Base-by-base conservation (phyloP, 1,140 invertebrate species). In the Drosophila kohkoa region DNA sequence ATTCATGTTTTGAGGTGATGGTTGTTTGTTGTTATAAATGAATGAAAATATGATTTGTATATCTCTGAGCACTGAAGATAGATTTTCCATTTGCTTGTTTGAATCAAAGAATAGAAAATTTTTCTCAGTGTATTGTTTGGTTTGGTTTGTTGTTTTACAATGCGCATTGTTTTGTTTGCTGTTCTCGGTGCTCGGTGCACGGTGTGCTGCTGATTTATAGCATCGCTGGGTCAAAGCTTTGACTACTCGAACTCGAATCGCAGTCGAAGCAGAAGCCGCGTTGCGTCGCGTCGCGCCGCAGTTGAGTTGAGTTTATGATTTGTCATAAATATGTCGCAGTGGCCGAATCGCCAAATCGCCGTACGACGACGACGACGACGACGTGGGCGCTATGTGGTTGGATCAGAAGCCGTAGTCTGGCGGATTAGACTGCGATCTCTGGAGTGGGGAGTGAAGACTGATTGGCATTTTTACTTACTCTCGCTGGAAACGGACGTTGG, bases 401-500 rank as follows among this genome's bases (percentile, higher is more conserved):
- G 49, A 7, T 60, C 16, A 43, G 41, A 43, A 13, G 41, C 41
- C 3, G 41, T 7, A 7, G 41, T 7, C 11, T 13, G 13, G 35
- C 10, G 30, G 6, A 5, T 41, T 20, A n/a, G n/a, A 3, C 20
- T 25, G 11, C 1, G 55, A 35, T 45, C 55, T 46, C 3, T 25
- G 30, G 13, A 15, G 10, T 57, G 30, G n/a, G 10, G 45, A 28
- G 43, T 62, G 30, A 3, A 32, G 59, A 52, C 69, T 60, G 64
- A 60, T 74, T 64, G 65, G 67, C 51, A 75, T 20, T 25, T 78
- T 71, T 85, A 85, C 91, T 92, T 92, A 92, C 91, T 87, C 91
- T 82, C 62, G 86, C 68, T 77, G 91, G 91, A 83, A 96, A 95
- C 85, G 95, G 95, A 93, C 95, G 94, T 94, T 96, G 95, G 93